phyloP scores from a whole-genome alignment of 64 coral and sea anemone genomes.

The Trachythela sp. region DNA sequence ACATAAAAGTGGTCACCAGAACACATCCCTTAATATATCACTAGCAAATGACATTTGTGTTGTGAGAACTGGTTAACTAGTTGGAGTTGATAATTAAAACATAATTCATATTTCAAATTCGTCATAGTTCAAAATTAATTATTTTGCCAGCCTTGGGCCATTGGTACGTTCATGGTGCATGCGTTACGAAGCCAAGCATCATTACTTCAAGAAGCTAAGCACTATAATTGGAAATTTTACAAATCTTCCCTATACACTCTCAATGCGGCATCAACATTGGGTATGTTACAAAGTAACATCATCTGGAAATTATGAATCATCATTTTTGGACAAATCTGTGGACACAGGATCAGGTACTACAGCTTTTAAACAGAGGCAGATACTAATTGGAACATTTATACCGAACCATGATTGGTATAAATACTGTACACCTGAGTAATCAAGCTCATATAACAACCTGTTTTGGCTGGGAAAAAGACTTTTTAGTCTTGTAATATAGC shows the following conservation, averaged over 20 bases:
- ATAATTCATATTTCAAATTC: too few relatives aligned
- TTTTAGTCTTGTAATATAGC: background rate
- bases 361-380: background rate
- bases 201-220: conserved; percentile 49
- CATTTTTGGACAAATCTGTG: conserved; percentile 52
- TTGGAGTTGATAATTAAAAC: too few relatives aligned
- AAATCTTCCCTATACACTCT: conserved; percentile 44
- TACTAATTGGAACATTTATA: background rate
- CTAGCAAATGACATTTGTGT: too few relatives aligned
- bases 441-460: too few relatives aligned
- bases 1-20: too few relatives aligned
- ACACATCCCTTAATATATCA: too few relatives aligned
- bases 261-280: conserved; percentile 56
- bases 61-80: too few relatives aligned
- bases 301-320: conserved; percentile 28
- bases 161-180: conserved; percentile 61
- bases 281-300: conserved; percentile 52
- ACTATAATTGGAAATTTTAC: conserved; percentile 50
- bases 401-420: too few relatives aligned
- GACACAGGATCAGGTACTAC: conserved; percentile 61
- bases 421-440: too few relatives aligned
- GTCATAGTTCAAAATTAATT: too few relatives aligned
- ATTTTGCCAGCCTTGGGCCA: conserved; percentile 42
- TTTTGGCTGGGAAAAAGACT: too few relatives aligned
- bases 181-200: conserved; percentile 65